Conservation (phyloP, 2,797 vertebrate genomes). For the Gymnoscopelus braueri region DNA sequence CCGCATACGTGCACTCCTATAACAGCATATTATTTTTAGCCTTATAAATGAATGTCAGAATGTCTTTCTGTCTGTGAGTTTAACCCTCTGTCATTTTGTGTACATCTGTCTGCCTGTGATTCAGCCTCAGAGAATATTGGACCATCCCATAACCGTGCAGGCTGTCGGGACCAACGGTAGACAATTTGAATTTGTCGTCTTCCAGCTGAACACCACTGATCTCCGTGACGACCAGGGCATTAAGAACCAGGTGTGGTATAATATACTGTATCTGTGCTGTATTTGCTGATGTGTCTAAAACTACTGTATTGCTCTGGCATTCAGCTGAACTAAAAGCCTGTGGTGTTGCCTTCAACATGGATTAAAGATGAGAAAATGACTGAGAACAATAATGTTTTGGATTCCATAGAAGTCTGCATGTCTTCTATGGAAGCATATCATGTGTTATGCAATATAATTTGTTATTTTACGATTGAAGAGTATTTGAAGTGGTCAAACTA, state of each 20-base stretch:
- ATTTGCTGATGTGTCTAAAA: background rate
- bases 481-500: too few species aligned
- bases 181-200: constrained; percentile 90
- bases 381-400: too few species aligned
- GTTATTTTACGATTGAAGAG: too few species aligned
- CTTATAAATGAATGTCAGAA: too few species aligned
- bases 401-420: too few species aligned
- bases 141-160: constrained; percentile 89
- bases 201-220: constrained; percentile 95
- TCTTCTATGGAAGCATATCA: too few species aligned
- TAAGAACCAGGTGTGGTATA: constrained; percentile 85
- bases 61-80: too few species aligned
- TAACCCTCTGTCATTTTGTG: background rate
- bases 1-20: background rate
- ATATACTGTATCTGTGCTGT: background rate
- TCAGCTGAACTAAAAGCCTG: background rate
- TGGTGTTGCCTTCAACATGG: background rate
- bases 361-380: background rate
- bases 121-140: constrained; percentile 80
- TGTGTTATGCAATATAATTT: too few species aligned
- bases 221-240: constrained; percentile 82
- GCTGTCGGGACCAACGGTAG: constrained; percentile 89
- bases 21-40: too few species aligned
- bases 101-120: background rate
- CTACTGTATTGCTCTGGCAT: background rate